phyloP scores from a whole-genome alignment of 1,140 invertebrate species.

The Panagrolaimus sp. region DNA sequence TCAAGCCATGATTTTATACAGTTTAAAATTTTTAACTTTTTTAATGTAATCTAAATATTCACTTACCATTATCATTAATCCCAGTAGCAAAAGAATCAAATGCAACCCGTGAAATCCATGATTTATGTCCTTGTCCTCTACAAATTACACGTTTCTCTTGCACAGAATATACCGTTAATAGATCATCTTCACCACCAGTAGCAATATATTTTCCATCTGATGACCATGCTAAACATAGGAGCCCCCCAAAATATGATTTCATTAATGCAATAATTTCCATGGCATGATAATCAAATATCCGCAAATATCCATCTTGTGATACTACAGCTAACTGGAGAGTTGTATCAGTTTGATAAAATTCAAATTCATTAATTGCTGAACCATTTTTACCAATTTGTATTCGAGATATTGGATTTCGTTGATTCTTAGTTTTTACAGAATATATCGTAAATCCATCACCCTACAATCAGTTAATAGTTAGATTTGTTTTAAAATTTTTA shows the following conservation, averaged over 20 bases:
- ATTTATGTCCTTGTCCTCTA: slow-evolving; percentile 81
- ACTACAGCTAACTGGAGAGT: slow-evolving; percentile 48
- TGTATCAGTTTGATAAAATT: slow-evolving; percentile 64
- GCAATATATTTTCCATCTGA: slow-evolving; percentile 35
- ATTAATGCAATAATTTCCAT: slow-evolving; percentile 82
- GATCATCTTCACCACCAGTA: slow-evolving; percentile 84
- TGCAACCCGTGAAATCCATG: slow-evolving; percentile 89
- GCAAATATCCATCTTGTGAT: slow-evolving; percentile 87
- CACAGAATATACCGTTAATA: slow-evolving; percentile 89
- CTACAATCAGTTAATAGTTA: no score
- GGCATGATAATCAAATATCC: slow-evolving; percentile 91
- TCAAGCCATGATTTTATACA: no score
- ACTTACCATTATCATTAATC: no score
- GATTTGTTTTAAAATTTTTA: no score
- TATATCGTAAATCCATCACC: slow-evolving; percentile 84
- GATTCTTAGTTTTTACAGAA: slow-evolving; percentile 87
- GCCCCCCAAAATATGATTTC: slow-evolving; percentile 77
- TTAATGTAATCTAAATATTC: no score
- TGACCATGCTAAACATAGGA: slow-evolving; percentile 89
- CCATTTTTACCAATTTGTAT: slow-evolving; percentile 72
- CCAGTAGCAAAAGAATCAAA: slow-evolving; percentile 77
- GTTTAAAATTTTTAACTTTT: no score
- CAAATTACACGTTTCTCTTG: slow-evolving; percentile 76
- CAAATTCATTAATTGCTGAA: slow-evolving; percentile 84
- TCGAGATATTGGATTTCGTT: slow-evolving; percentile 84